Base-by-base conservation (phyloP, 2,888 invertebrate genomes). In the Heliconius ethilla region DNA sequence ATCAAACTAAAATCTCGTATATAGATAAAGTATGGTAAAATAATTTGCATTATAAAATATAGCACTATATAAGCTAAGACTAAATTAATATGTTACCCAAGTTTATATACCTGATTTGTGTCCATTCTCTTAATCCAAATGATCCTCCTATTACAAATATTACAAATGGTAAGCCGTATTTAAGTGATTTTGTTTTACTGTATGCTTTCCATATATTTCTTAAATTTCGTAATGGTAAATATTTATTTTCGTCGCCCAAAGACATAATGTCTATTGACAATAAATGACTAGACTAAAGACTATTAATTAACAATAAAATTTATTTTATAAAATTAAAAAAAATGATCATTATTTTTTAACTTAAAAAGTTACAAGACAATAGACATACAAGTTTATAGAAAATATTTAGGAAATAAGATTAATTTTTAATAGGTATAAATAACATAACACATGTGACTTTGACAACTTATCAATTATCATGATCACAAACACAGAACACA, bases 121-220 rank as follows among this genome's bases (percentile, higher is more conserved):
- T 95, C 92, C 98, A 98, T 91, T 97, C 96, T 84, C 94, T 95
- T 51, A 98, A 89, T 7, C 96, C 97, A 89, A 97, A 96, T 0
- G 97, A 97, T 75, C 97, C 97, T 65, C 97, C 97, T 76, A 97
- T 90, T 29, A 97, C 91, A 80, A 97, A 94, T 74, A 96, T 80
- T 33, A 97, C 85, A 88, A 97, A 97, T 9, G 98, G 98, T 59
- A 97, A 77, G 11, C 97, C 97, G 90, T 95, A 96, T 87, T 90
- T 95, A 93, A 88, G 92, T 95, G 87, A 96, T 96, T 90, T 97
- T 95, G 90, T 96, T 66, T 75, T 82, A 29, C 77, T 83, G 62
- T 82, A 82, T 45, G 37, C 59, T 75, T 73, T 80, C 70, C 80
- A 73, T 37, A 77, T 74, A 78, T 79, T 80, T 70, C 75, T 76